Evolutionary conservation across 30 jellyfish, hydroid and myxozoan genomes (phyloP), one percentile per base, ranked within the genome.

Genomic region (Catostylus mosaicus): DNA sequence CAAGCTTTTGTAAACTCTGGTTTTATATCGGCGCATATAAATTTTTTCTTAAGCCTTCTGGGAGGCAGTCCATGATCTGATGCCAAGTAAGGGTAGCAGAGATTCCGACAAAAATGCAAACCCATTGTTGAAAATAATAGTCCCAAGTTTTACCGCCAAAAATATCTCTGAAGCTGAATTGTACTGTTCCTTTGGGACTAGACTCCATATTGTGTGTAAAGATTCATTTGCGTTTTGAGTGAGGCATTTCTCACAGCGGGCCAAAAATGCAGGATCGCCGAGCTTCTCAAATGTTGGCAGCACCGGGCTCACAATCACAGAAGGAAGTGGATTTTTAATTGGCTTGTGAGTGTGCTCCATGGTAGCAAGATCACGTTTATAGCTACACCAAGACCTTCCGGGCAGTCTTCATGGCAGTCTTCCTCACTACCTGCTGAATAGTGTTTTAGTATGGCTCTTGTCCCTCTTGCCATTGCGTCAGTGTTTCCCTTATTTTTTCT

Each of bases 331-430:
- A 46, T 62, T 26, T 20, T 62, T 62, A 46, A 62, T 62, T 22
- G 75, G 75, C 30, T 46, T 62, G 75, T 62, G 75, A 22, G 75
- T 62, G 75, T 40, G 26, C 30, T 33, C 74, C 48, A 24, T 50
- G 26, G 74, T 50, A 14, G 80, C 43, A 12, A 24, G 45, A 51
- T 73, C 85, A 19, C 85, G 23, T 10, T 73, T 46, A 78, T 40
- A 73, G 31, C 74, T 40, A 51, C 85, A 73, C 85, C 80, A 73
- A 26, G 70, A 33, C 85, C 85, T 19, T 43, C 57, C n/a, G 85
- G 80, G 48, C 85, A 73, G 85, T 73, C 36, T 18, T 22, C 73
- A 43, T 73, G 85, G 31, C 35, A 43, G 56, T 47, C 23, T 46
- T 46, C 74, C 30, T 22, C 46, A 62, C 46, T 40, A 40, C 26